Percentiles rank a stretch among this genome's conserved stretches.
phyloP scores from a whole-genome alignment of 2,113 vertebrate genomes.

The Trochalopteron elliotii region DNA sequence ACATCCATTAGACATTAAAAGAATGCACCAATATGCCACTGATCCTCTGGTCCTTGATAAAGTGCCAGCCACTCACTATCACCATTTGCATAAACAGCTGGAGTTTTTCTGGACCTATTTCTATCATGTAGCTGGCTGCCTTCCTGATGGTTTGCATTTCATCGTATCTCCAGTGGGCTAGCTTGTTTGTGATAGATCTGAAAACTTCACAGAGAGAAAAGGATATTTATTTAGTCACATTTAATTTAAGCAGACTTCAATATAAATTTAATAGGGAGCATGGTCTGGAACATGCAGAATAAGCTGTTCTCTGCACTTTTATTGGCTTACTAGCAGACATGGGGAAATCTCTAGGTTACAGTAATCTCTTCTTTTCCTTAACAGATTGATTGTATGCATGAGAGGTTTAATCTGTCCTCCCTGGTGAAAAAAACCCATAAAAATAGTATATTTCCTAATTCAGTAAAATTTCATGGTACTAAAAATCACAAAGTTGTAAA shows the following conservation, averaged over 20 bases:
- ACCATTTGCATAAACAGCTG: conserved; percentile 61
- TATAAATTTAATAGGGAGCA: background rate
- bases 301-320: background rate
- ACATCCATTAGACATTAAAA: conserved; percentile 19
- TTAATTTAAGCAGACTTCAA: conserved; percentile 15
- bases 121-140: conserved; percentile 38
- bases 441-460: background rate
- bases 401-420: background rate
- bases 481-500: background rate
- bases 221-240: background rate
- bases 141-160: conserved; percentile 36
- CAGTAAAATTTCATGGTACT: background rate
- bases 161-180: background rate
- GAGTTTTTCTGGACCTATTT: conserved; percentile 45
- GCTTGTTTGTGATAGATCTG: conserved; percentile 18
- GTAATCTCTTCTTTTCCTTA: background rate
- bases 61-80: conserved; percentile 33
- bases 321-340: background rate
- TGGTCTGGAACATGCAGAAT: background rate
- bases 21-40: conserved; percentile 29
- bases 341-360: background rate
- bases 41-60: conserved; percentile 54
- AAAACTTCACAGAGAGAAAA: conserved; percentile 12
- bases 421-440: background rate
- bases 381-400: background rate